A percentile compares a stretch with the other conserved stretches of the same genome.
Conservation (phyloP, 2,113 vertebrate genomes). For the Chauna torquata region DNA sequence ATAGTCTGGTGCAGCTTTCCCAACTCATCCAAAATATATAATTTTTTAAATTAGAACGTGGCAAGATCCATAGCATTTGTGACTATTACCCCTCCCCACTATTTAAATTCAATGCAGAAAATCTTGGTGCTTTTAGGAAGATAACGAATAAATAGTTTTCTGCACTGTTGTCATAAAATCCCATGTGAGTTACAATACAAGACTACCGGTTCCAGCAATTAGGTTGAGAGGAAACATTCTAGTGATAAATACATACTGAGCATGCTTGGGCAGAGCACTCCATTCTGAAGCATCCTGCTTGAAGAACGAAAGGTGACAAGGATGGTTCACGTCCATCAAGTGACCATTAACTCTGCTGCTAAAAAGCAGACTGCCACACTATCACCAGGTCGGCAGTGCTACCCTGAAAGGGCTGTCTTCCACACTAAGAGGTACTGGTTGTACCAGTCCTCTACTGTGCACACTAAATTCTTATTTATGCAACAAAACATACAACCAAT, state of each 20-base stretch:
- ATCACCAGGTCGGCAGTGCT: neutral
- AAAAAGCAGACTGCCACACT: slow-evolving; percentile 39
- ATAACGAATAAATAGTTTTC: slow-evolving; percentile 46
- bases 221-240: slow-evolving; percentile 73
- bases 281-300: slow-evolving; percentile 76
- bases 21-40: slow-evolving; percentile 67
- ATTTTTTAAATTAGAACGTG: slow-evolving; percentile 65
- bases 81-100: neutral
- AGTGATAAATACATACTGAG: slow-evolving; percentile 77
- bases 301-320: slow-evolving; percentile 70
- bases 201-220: slow-evolving; percentile 69
- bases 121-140: slow-evolving; percentile 47
- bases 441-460: slow-evolving; percentile 30
- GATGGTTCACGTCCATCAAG: slow-evolving; percentile 71
- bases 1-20: slow-evolving; percentile 78
- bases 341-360: slow-evolving; percentile 51
- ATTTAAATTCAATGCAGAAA: slow-evolving; percentile 60
- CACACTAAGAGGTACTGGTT: slow-evolving; percentile 33
- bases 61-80: slow-evolving; percentile 67
- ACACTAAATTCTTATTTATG: slow-evolving; percentile 69
- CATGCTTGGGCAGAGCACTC: slow-evolving; percentile 75
- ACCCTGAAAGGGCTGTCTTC: slow-evolving; percentile 22
- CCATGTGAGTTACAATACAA: slow-evolving; percentile 65
- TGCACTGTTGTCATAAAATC: slow-evolving; percentile 58
- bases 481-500: slow-evolving; percentile 72